Base-by-base conservation (phyloP, 2,797 vertebrate genomes). In the Coranthus polyacanthus region DNA sequence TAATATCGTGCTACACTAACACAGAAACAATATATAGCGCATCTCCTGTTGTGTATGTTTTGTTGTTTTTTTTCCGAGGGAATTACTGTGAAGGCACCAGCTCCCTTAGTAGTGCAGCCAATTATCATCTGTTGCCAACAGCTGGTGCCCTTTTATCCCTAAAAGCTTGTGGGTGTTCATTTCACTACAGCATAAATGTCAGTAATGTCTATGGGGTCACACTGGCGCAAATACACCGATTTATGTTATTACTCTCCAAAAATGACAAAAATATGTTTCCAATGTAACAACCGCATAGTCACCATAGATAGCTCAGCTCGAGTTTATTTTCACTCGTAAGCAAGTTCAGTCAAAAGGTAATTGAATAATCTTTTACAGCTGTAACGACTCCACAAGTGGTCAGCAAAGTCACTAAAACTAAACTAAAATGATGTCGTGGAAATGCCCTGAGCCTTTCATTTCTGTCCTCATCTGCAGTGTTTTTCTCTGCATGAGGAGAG, bases 101-200 rank as follows among this genome's bases (percentile, higher is more conserved):
- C 59, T 73, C 59, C 34, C 11, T 49, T 18, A 15, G 42, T 70
- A 60, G 61, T 70, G 51, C 53, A 63, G 21, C 34, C 58, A 79
- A 74, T 79, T 75, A 79, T 80, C 63, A 57, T 29, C 17, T 63
- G 44, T 41, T 76, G 43, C 66, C 60, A 68, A 68, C 72, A 82
- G 72, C 78, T 80, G 58, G 38, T 64, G 59, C 65, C 70, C 65
- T 78, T 63, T 76, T 55, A 80, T 75, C 72, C 58, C 58, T 62
- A 45, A 79, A 81, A 75, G 55, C 70, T 37, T 71, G 53, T 62
- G 58, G 62, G 59, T 69, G 55, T 68, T 75, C 49, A 64, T 71
- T 68, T 74, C 47, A 58, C 32, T 46, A 66, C 58, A 62, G 57
- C 42, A 45, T 49, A 66, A 83, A 79, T 1, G 12, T 26, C 50